A percentile compares a stretch with the other conserved stretches of the same genome.
Evolutionary conservation across 2,888 invertebrate species (phyloP).

Genomic region (Calliphora vomitoria): DNA sequence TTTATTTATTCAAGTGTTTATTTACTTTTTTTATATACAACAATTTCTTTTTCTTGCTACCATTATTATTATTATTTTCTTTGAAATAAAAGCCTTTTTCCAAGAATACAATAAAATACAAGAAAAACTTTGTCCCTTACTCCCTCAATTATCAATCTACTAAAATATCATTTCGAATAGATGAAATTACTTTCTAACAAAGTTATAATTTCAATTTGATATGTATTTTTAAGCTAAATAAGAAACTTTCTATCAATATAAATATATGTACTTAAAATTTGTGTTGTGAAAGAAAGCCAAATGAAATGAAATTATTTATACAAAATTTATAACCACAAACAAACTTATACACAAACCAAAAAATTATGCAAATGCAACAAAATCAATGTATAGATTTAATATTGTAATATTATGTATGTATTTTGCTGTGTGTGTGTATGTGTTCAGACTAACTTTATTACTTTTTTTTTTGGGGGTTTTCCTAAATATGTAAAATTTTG

Average conservation of each 20-base stretch:
- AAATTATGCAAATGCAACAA: not conserved
- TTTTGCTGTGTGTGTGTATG: no score
- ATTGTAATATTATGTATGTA: no score
- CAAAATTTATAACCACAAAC: no score
- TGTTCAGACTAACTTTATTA: no score
- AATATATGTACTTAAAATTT: no score
- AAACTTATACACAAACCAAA: no score
- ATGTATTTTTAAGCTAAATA: not conserved
- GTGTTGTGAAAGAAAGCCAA: no score
- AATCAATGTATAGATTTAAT: not conserved
- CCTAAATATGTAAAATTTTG: not conserved
- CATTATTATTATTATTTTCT: not conserved
- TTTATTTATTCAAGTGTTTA: not conserved
- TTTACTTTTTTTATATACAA: no score
- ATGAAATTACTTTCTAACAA: not conserved
- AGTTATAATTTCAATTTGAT: constrained; percentile 6
- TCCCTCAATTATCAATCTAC: not conserved
- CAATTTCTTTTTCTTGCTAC: no score
- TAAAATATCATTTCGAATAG: not conserved
- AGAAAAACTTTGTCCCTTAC: not conserved
- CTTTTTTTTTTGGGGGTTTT: not conserved
- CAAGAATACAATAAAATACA: not conserved
- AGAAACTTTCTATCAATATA: not conserved
- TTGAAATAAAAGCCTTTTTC: not conserved
- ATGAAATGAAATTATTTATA: no score